phyloP scores from a whole-genome alignment of 2,888 invertebrate species.

The Atrina japonica region DNA sequence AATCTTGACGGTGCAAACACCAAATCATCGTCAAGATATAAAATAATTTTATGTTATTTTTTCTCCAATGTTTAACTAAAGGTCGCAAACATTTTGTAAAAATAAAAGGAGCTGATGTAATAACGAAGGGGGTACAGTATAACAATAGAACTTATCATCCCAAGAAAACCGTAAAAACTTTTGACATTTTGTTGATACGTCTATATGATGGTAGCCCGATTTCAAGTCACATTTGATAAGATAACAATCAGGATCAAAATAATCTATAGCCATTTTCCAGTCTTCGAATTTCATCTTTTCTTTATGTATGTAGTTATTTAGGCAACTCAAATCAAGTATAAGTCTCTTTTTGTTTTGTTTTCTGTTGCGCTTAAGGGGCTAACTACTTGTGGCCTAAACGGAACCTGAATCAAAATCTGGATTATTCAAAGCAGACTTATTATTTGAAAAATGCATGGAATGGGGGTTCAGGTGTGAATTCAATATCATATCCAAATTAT shows the following conservation, averaged over 20 bases:
- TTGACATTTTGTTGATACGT: slow-evolving; percentile 9
- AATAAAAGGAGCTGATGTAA: slow-evolving; percentile 38
- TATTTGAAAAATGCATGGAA: no score
- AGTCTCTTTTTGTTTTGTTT: no score
- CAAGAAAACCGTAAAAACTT: slow-evolving; percentile 31
- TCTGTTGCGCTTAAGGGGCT: no score
- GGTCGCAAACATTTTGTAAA: slow-evolving; percentile 39
- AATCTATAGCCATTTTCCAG: slow-evolving; percentile 43
- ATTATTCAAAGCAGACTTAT: no score
- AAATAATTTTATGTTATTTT: neutral
- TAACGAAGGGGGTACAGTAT: slow-evolving; percentile 38
- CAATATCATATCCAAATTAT: no score
- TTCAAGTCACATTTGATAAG: slow-evolving; percentile 41
- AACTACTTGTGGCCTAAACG: no score
- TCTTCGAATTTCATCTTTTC: slow-evolving; percentile 43
- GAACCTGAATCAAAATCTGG: no score
- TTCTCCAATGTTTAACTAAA: slow-evolving; percentile 41
- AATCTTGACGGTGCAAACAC: no score
- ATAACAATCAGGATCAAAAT: slow-evolving; percentile 36
- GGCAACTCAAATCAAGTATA: no score
- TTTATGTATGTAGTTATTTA: slow-evolving; percentile 5
- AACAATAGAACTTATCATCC: slow-evolving; percentile 34
- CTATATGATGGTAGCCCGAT: slow-evolving; percentile 37
- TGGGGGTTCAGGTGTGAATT: no score
- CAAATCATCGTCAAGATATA: slow-evolving; percentile 23